Conservation (phyloP, 2,797 vertebrate species). For the Tachyglossus aculeatus region DNA sequence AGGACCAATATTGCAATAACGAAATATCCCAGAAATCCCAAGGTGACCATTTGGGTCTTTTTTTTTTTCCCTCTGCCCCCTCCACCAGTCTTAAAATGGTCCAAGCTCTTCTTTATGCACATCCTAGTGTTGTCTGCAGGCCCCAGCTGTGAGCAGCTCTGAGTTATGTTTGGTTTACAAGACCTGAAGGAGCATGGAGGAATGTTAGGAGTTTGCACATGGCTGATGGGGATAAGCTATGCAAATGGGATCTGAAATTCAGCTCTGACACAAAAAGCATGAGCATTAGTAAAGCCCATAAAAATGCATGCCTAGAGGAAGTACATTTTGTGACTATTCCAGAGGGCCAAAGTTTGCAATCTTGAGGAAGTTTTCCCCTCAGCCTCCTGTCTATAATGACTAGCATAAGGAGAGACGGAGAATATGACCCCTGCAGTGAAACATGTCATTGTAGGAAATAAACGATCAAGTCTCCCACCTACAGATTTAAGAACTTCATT, state of each 20-base stretch:
- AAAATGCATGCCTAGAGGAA: slow-evolving; percentile 15
- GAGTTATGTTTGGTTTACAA: slow-evolving; percentile 18
- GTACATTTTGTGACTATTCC: slow-evolving; percentile 14
- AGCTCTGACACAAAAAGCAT: not conserved
- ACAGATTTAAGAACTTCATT: not conserved
- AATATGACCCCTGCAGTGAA: too few relatives aligned
- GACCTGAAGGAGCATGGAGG: slow-evolving; percentile 8
- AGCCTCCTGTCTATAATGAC: slow-evolving; percentile 2
- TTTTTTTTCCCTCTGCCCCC: too few relatives aligned
- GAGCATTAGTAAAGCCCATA: not conserved
- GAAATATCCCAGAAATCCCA: too few relatives aligned
- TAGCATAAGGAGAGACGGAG: too few relatives aligned
- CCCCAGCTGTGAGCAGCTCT: slow-evolving; percentile 19
- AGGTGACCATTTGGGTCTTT: too few relatives aligned
- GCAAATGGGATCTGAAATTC: slow-evolving; percentile 2
- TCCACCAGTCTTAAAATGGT: too few relatives aligned
- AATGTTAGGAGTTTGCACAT: slow-evolving; percentile 31
- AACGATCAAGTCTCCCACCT: not conserved
- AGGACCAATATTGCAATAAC: too few relatives aligned
- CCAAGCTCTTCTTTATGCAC: too few relatives aligned
- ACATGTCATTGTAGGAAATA: not conserved
- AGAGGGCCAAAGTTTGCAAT: slow-evolving; percentile 21
- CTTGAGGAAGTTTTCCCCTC: not conserved
- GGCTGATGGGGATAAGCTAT: slow-evolving; percentile 7
- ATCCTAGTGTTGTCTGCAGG: slow-evolving; percentile 9